Percentiles rank a stretch among this genome's conserved stretches.
Conservation (phyloP, 2,113 vertebrate species). For the Leuciscus idus region DNA sequence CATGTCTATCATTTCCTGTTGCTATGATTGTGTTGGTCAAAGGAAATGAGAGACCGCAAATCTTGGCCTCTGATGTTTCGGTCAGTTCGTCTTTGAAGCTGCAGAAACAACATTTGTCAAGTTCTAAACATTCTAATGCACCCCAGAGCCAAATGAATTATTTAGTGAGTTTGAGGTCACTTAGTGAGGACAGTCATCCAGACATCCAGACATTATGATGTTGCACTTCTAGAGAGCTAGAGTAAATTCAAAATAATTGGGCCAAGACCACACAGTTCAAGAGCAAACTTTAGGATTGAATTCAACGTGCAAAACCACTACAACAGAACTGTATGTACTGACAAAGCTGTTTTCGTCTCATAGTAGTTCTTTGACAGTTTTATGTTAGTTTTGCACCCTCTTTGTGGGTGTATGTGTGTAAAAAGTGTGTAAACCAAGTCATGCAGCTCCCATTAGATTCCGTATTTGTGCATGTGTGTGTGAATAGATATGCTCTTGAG, state of each 20-base stretch:
- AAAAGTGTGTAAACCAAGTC: conserved; percentile 37
- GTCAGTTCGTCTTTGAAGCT: conserved; percentile 20
- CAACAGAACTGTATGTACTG: not conserved
- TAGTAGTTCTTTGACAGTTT: not conserved
- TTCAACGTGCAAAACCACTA: not conserved
- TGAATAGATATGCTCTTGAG: conserved; percentile 37
- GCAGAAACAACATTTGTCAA: not conserved
- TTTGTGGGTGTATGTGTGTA: not conserved
- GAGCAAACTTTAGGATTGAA: not conserved
- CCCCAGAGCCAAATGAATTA: conserved; percentile 33
- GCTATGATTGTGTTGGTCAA: not conserved
- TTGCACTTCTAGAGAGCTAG: conserved; percentile 10
- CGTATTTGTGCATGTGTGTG: conserved; percentile 40
- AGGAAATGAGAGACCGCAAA: not conserved
- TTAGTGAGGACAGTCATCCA: conserved; percentile 22
- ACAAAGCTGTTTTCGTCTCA: not conserved
- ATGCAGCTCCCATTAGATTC: conserved; percentile 44
- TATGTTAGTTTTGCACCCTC: conserved; percentile 11
- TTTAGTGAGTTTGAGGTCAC: conserved; percentile 23
- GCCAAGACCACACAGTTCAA: not conserved
- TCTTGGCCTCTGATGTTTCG: conserved; percentile 23
- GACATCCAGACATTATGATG: conserved; percentile 13
- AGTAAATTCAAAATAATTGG: conserved; percentile 20
- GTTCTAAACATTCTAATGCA: conserved; percentile 20
- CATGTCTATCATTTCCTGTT: not conserved